Conservation (phyloP, 2,888 invertebrate genomes). For the Sinopyrophorus schimmeli region DNA sequence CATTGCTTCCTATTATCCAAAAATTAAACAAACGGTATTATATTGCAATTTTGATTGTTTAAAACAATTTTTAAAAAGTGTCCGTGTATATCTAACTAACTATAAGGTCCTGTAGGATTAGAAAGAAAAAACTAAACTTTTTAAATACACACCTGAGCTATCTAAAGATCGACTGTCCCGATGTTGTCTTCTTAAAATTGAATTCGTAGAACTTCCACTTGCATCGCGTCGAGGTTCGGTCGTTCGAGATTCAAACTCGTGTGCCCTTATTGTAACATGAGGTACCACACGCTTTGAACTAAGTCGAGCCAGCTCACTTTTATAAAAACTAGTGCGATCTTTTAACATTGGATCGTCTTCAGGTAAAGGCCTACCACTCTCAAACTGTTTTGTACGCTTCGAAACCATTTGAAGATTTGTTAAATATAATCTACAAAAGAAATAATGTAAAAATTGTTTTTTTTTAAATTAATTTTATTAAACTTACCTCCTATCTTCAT, state of each 20-base stretch:
- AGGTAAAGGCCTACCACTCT: constrained; percentile 64
- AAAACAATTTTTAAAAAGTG: neutral
- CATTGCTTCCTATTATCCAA: constrained; percentile 53
- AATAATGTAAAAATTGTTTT: too few relatives aligned
- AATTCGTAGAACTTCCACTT: constrained; percentile 42
- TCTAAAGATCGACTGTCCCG: constrained; percentile 62
- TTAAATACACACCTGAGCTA: constrained; percentile 56
- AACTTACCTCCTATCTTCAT: constrained; percentile 42
- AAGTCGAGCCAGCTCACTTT: constrained; percentile 67
- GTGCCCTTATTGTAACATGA: constrained; percentile 72
- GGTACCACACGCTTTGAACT: constrained; percentile 71
- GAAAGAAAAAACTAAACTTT: too few relatives aligned
- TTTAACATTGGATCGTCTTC: constrained; percentile 60
- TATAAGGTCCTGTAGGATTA: constrained; percentile 1
- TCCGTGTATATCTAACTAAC: neutral
- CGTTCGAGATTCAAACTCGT: constrained; percentile 71
- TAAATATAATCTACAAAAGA: constrained; percentile 46
- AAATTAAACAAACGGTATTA: constrained; percentile 32
- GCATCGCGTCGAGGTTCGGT: constrained; percentile 48
- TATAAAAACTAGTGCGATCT: constrained; percentile 68
- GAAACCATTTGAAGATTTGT: constrained; percentile 68
- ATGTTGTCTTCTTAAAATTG: constrained; percentile 47
- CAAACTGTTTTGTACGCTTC: constrained; percentile 74
- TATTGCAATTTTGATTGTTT: neutral
- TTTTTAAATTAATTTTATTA: too few relatives aligned